A percentile compares a stretch with the other conserved stretches of the same genome.
Evolutionary conservation across 2,113 vertebrate genomes (phyloP).

Genomic region (Aix galericulata): DNA sequence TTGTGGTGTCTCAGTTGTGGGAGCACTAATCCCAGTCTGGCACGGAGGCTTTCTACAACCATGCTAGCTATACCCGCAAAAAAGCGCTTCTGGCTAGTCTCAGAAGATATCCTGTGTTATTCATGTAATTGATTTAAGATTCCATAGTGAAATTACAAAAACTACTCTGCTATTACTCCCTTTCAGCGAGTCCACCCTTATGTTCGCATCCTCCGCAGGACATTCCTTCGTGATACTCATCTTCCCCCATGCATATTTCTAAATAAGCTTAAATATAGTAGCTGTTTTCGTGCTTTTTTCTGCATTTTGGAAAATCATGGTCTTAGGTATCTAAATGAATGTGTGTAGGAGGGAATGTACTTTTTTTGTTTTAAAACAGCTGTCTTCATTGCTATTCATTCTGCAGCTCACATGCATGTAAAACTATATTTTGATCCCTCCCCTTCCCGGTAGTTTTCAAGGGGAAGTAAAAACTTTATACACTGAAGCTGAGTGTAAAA

Average conservation of each 20-base stretch:
- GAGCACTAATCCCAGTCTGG: background rate
- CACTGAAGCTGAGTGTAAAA: background rate
- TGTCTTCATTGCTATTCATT: background rate
- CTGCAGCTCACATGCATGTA: background rate
- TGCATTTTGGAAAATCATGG: background rate
- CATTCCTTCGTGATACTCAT: background rate
- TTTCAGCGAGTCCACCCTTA: conserved; percentile 38
- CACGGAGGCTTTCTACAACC: background rate
- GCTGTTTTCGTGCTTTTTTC: background rate
- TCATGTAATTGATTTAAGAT: conserved; percentile 53
- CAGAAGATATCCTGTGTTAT: conserved; percentile 32
- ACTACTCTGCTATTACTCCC: conserved; percentile 44
- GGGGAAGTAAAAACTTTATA: background rate
- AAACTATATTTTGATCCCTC: background rate
- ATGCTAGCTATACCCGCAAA: background rate
- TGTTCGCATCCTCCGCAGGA: background rate
- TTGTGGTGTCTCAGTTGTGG: accelerated
- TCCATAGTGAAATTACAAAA: conserved; percentile 35
- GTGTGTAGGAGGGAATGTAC: background rate
- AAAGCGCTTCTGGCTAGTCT: conserved; percentile 24
- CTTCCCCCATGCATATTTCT: background rate
- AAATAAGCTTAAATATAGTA: conserved; percentile 26
- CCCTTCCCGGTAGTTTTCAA: conserved; percentile 7
- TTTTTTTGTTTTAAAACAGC: background rate
- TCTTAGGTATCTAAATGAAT: background rate